These are phyloP conservation scores for Peromyscus maniculatus DNA, from an alignment of 2,113 vertebrate genomes.

Conservation along the genomic window DNA sequence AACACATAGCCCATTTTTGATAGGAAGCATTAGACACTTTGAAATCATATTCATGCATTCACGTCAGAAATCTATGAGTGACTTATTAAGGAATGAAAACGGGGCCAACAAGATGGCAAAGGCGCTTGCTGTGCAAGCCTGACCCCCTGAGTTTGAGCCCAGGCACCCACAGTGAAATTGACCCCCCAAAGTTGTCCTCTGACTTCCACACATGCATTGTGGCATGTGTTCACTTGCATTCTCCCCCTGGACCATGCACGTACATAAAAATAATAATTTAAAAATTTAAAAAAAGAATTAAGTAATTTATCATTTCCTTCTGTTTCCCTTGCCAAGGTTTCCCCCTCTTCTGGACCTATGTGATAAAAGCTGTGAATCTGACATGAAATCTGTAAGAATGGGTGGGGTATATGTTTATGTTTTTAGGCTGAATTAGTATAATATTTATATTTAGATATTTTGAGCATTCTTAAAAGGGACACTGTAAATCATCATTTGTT, in stretches of 20 bases:
- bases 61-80: slow-evolving; percentile 35
- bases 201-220: neutral
- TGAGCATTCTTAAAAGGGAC: neutral
- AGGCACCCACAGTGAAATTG: neutral
- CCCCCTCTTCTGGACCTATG: neutral
- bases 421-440: slow-evolving; percentile 9
- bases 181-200: neutral
- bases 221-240: no score
- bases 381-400: neutral
- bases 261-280: neutral
- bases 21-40: neutral
- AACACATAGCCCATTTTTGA: neutral
- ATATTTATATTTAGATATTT: neutral
- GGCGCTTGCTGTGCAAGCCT: neutral
- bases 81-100: slow-evolving; percentile 9
- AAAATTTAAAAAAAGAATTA: neutral
- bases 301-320: slow-evolving; percentile 38
- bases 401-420: neutral
- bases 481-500: slow-evolving; percentile 35
- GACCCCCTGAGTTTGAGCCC: neutral
- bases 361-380: neutral
- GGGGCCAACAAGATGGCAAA: neutral
- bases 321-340: neutral
- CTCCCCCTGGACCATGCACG: no score
- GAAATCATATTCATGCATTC: neutral